These are phyloP conservation scores for Kryptopterus vitreolus DNA, from an alignment of 2,797 vertebrate species.

Conservation along the genomic window DNA sequence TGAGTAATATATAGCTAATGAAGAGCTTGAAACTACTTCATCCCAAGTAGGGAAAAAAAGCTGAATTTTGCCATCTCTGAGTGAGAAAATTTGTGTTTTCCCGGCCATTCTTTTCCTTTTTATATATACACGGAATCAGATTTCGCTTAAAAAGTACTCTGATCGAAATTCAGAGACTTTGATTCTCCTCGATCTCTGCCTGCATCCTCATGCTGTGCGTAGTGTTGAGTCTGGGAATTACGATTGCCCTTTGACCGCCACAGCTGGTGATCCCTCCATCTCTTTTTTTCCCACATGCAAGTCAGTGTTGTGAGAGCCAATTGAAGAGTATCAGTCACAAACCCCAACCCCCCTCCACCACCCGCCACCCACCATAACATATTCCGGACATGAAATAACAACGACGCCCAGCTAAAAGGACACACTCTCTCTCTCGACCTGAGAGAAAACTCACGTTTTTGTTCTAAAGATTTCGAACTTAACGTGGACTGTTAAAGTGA, in stretches of 20 bases:
- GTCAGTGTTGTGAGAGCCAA: slow-evolving; percentile 40
- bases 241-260: slow-evolving; percentile 47
- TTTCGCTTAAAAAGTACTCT: not conserved
- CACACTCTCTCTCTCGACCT: not conserved
- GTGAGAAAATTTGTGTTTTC: not conserved
- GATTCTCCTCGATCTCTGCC: not conserved
- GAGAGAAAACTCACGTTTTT: not conserved
- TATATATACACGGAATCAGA: too few relatives aligned
- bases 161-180: slow-evolving; percentile 6
- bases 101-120: not conserved
- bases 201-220: slow-evolving; percentile 22
- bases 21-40: not conserved
- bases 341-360: not conserved
- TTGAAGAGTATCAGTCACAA: slow-evolving; percentile 34
- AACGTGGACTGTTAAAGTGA: not conserved
- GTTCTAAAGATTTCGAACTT: not conserved
- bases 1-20: not conserved
- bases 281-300: slow-evolving; percentile 52
- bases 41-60: too few relatives aligned
- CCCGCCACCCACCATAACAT: slow-evolving; percentile 30
- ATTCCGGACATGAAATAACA: slow-evolving; percentile 39
- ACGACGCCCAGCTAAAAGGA: slow-evolving; percentile 27
- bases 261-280: slow-evolving; percentile 46
- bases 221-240: slow-evolving; percentile 58
- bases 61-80: not conserved